Evolutionary conservation across 2,888 invertebrate genomes (phyloP).

Genomic region (Drosophila putrida): DNA sequence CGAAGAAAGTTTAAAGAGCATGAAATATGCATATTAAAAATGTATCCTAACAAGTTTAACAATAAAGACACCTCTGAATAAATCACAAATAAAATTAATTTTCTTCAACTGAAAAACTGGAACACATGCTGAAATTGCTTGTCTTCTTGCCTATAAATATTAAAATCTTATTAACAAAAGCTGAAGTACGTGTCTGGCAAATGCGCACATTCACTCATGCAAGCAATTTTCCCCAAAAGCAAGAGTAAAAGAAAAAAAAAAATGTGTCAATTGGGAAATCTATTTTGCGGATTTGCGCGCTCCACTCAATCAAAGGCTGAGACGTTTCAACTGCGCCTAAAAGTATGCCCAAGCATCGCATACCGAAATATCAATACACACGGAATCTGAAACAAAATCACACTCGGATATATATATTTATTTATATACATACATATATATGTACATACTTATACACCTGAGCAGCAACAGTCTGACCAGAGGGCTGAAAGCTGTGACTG

Average conservation of each 20-base stretch:
- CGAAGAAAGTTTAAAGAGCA: conserved; percentile 29
- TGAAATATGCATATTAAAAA: conserved; percentile 22
- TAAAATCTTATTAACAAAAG: conserved; percentile 69
- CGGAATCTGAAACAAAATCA: conserved; percentile 26
- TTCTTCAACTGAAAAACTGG: background rate
- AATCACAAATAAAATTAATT: conserved; percentile 20
- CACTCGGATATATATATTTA: conserved; percentile 16
- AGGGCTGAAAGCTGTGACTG: conserved; percentile 18
- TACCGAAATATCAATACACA: conserved; percentile 54
- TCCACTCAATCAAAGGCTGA: conserved; percentile 76
- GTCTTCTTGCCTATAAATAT: conserved; percentile 62
- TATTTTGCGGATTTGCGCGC: conserved; percentile 80
- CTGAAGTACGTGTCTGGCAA: conserved; percentile 35
- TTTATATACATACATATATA: conserved; percentile 8
- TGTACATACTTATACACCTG: conserved; percentile 54
- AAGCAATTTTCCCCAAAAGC: conserved; percentile 24
- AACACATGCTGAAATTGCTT: conserved; percentile 5
- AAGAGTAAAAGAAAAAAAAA: conserved; percentile 11
- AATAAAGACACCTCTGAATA: conserved; percentile 13
- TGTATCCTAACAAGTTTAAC: conserved; percentile 1
- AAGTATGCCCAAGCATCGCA: conserved; percentile 59
- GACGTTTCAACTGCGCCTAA: conserved; percentile 62
- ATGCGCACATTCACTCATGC: conserved; percentile 35
- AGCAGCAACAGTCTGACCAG: conserved; percentile 37
- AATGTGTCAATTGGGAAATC: conserved; percentile 80